Conservation (phyloP, 2,888 invertebrate genomes). For the Marronus borbonicus region DNA sequence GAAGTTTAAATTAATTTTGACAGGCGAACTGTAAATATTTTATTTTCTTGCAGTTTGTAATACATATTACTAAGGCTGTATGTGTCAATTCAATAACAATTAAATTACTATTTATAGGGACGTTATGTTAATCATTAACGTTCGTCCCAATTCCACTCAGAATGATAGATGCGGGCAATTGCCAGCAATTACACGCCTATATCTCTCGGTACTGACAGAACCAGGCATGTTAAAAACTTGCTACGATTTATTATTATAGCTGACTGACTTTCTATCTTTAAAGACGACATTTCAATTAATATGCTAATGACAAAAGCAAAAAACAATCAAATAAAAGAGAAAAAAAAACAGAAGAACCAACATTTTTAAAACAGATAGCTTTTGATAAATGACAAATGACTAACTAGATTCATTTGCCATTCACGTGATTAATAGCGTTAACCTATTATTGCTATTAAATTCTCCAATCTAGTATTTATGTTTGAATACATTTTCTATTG, state of each 20-base stretch:
- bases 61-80: too few relatives aligned
- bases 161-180: constrained; percentile 15
- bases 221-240: background rate
- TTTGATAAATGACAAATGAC: constrained; percentile 14
- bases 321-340: background rate
- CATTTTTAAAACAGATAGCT: background rate
- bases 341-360: too few relatives aligned
- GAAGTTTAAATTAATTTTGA: too few relatives aligned
- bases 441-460: too few relatives aligned
- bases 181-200: constrained; percentile 23
- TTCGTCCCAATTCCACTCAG: constrained; percentile 7
- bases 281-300: constrained; percentile 35
- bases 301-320: constrained; percentile 19
- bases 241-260: constrained; percentile 15
- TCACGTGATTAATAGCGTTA: background rate
- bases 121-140: background rate
- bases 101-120: background rate
- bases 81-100: background rate
- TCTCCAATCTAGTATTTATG: too few relatives aligned
- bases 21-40: too few relatives aligned
- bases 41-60: too few relatives aligned
- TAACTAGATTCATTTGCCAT: background rate
- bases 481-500: background rate
- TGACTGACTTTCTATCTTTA: constrained; percentile 4
- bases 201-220: background rate